Evolutionary conservation across 2,113 vertebrate genomes (phyloP), one percentile per base, ranked within the genome.

Genomic region (Hiodon alosoides): DNA sequence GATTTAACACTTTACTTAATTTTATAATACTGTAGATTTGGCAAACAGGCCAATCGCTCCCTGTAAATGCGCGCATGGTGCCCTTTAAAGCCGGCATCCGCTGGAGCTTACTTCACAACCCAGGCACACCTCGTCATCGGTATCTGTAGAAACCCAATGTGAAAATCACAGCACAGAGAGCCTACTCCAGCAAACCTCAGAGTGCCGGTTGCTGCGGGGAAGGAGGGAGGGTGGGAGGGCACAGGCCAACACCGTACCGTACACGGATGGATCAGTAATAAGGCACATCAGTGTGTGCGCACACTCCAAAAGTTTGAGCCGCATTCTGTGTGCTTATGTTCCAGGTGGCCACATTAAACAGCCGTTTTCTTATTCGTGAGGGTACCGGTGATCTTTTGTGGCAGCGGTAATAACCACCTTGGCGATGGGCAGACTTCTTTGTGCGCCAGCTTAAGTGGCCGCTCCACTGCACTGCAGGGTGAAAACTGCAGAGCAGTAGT

Each of bases 221-320:
- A 65, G 4, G 75, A 53, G 74, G 69, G 77, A 59, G 48, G 67
- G 11, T 62, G 46, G 69, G 52, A 73, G 76, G 73, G 57, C 77
- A 76, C 68, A 13, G 10, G 11, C 75, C 78, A 80, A 73, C 66
- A 58, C 78, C 81, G 74, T 81, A 77, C 73, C 68, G 61, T 47
- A 76, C 59, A 71, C 51, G 79, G 78, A 80, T 69, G 61, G 78
- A 70, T 68, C 78, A 62, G 66, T 82, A 81, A 82, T 81, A 80
- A 76, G 58, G 79, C 54, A 72, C 16, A 84, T 85, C 77, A 82
- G 79, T 77, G 84, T 80, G 80, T 76, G 73, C 76, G 81, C 79
- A 74, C 69, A 70, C 58, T 31, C 48, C 52, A 71, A 14, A 47
- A 46, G 68, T 50, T 61, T 69, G 51, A 3, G 69, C 76, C 60